These are phyloP conservation scores for Corbicula japonica DNA, from an alignment of 2,888 invertebrate genomes.

Conservation along the genomic window DNA sequence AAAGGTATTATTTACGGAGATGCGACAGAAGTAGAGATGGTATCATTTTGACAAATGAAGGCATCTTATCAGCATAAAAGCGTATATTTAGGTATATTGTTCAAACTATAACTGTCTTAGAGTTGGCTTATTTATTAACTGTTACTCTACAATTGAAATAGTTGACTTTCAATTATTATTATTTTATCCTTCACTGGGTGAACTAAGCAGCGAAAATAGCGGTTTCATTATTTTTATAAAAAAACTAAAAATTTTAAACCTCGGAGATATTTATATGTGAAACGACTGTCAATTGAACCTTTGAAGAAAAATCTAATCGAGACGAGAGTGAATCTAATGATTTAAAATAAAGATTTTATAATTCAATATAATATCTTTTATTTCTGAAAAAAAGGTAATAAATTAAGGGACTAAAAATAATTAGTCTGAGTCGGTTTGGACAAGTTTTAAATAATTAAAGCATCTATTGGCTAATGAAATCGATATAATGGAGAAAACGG, in stretches of 20 bases:
- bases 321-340: no score
- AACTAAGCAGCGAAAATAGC: slow-evolving; percentile 14
- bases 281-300: no score
- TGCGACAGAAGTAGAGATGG: slow-evolving; percentile 47
- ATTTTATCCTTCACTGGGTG: slow-evolving; percentile 20
- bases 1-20: slow-evolving; percentile 43
- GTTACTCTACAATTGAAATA: slow-evolving; percentile 26
- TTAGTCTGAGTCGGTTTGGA: not conserved
- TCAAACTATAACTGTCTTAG: slow-evolving; percentile 27
- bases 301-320: no score
- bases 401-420: not conserved
- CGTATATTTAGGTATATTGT: slow-evolving; percentile 58
- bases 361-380: no score
- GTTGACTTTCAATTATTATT: slow-evolving; percentile 29
- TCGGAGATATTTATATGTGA: no score
- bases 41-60: slow-evolving; percentile 66
- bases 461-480: no score
- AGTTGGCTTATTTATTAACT: slow-evolving; percentile 24
- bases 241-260: no score
- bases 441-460: no score
- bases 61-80: slow-evolving; percentile 43
- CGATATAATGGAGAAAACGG: not conserved
- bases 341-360: no score
- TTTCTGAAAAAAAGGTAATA: not conserved
- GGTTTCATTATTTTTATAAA: no score